Percentiles rank a stretch among this genome's conserved stretches.
These are phyloP conservation scores for Macaca nemestrina DNA, from an alignment of 2,113 vertebrate genomes.

Conservation along the genomic window DNA sequence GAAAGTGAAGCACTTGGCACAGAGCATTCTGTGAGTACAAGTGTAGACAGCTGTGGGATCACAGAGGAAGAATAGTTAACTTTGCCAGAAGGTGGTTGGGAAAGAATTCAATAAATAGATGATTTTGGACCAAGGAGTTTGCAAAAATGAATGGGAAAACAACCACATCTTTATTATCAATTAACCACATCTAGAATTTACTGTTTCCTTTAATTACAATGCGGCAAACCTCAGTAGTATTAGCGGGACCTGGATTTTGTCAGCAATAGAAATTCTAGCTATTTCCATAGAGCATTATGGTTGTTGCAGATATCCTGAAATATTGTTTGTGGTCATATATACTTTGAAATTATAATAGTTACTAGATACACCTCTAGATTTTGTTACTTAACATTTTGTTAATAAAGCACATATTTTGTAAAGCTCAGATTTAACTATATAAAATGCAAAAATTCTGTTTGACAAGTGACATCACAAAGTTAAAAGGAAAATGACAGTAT, in stretches of 20 bases:
- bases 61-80: conserved; percentile 26
- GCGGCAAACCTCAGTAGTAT: background rate
- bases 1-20: background rate
- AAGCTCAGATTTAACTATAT: conserved; percentile 9
- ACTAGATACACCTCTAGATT: background rate
- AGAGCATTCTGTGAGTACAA: background rate
- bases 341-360: background rate
- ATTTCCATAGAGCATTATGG: background rate
- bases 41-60: conserved; percentile 33
- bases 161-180: conserved; percentile 12
- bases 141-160: background rate
- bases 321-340: background rate
- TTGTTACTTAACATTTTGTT: background rate
- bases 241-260: background rate
- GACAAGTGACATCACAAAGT: background rate
- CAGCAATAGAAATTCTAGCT: background rate
- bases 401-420: conserved; percentile 4
- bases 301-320: background rate
- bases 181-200: conserved; percentile 29
- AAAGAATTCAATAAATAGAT: background rate
- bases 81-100: background rate
- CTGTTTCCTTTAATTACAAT: background rate
- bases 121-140: background rate
- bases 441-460: background rate
- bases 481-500: background rate